Evolutionary conservation across 1,140 invertebrate species (phyloP), one percentile per base, ranked within the genome.

Genomic region (Aphis craccivora): DNA sequence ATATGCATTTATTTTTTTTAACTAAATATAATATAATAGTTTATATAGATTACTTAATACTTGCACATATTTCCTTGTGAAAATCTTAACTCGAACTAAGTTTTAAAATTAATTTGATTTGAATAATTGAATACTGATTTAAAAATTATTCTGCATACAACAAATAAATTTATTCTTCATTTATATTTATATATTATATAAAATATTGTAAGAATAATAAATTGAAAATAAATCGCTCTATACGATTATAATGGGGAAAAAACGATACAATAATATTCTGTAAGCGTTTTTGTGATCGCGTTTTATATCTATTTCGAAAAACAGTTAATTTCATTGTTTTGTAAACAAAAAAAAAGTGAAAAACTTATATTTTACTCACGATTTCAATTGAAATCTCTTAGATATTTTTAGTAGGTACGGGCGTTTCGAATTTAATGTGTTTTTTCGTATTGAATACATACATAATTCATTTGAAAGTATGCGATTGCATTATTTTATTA

Each of bases 291-390:
- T 35, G 20, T n/a, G 45, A 45, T 45, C 45, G 86, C 48, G 1
- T 53, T 22, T 88, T 53, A 53, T 88, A 51, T 53, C 14, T 88
- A 53, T 88, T 51, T 23, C n/a, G 1, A 88, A 88, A 53, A 88
- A 43, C 87, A 88, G 48, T 88, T 88, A 88, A 88, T 88, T 88
- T 53, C 48, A 88, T 88, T 35, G 87, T 88, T 88, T 53, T 88
- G 20, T 53, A 76, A 76, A 76, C 25, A 30, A 48, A 48, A 48
- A 48, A 51, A 45, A 87, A 45, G n/a, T 7, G 11, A 22, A 51
- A 51, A 53, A 88, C 87, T 53, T 88, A 88, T 88, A 88, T 88
- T 88, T 88, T 53, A 51, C 87, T 88, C 87, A 88, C 87, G 87
- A 88, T 88, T 53, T 53, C 48, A n/a, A 35, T 51, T 23, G 30